Evolutionary conservation across 2,113 vertebrate species (phyloP), one percentile per base, ranked within the genome.

Genomic region (Gnathonemus longibarbis): DNA sequence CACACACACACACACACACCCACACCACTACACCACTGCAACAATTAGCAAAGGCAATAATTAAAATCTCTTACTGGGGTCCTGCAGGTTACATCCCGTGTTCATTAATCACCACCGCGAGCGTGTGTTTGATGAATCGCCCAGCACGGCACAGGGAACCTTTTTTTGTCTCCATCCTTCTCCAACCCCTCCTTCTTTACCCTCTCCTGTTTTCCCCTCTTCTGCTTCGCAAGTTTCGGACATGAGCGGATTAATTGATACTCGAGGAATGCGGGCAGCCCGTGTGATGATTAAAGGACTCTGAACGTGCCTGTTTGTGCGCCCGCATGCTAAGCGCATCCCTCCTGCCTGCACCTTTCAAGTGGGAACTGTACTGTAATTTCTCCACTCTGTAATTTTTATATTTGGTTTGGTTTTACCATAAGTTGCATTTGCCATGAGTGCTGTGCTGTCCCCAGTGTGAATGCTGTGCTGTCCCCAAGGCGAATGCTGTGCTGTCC

Each of bases 351-450:
- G 35, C 15, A 35, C 17, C 85, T 87, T 87, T 87, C 85, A 53
- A 87, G 50, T 86, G 74, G 35, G 5, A 80, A 80, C 50, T 39
- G 5, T 35, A 49, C 85, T 87, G 13, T 87, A 53, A 87, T 87
- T 87, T 56, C 49, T 52, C 48, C 31, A n/a, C 89, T 80, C 89
- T 90, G 58, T 90, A 88, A 88, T 90, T 80, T 90, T 77, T 77
- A 31, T 45, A 35, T 90, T 45, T 56, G 85, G 35, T 90, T 90
- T 90, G 89, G 89, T 90, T 90, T 77, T 88, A 88, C 62, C 56
- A 45, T 50, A 90, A 58, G 56, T 56, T 52, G 84, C 58, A 86
- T 48, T 90, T 90, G 58, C 58, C 84, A 39, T 48, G 45, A 74
- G 58, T 46, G 42, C 62, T 70, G 62, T 0, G 3, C 62, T 70